Evolutionary conservation across 2,797 vertebrate species (phyloP).

Genomic region (Petrocephalus schoutedeni): DNA sequence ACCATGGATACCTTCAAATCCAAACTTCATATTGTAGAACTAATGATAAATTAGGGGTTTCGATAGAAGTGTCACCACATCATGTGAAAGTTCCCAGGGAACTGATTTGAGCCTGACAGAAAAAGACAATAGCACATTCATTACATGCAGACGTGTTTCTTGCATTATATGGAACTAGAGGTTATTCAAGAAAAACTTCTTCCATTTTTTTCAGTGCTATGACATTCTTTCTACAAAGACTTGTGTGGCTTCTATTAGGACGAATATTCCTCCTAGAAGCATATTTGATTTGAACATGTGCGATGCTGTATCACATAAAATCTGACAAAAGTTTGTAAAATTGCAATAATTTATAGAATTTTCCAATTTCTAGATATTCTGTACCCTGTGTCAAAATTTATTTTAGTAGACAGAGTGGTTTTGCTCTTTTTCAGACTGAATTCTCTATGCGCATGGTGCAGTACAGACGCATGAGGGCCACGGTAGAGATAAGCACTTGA

Average conservation of each 20-base stretch:
- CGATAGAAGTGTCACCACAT: background rate
- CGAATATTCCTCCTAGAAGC: background rate
- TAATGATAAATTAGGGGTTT: background rate
- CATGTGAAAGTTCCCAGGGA: background rate
- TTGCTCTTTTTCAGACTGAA: background rate
- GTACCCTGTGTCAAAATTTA: background rate
- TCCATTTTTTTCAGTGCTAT: background rate
- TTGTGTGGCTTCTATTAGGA: background rate
- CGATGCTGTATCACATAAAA: background rate
- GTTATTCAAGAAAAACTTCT: background rate
- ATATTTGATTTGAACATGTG: background rate
- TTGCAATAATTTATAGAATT: background rate
- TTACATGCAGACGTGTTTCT: background rate
- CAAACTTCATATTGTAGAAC: background rate
- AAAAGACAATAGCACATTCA: background rate
- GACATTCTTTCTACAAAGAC: background rate
- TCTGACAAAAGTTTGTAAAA: background rate
- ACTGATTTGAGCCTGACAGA: background rate
- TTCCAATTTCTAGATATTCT: background rate
- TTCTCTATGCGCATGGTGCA: slow-evolving; percentile 28
- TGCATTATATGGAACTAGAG: background rate
- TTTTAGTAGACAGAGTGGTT: background rate
- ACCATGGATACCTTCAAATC: background rate
- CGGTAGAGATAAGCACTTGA: slow-evolving; percentile 63
- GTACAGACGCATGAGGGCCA: slow-evolving; percentile 42